These are phyloP conservation scores for Dendrophyllia cribrosa DNA, from an alignment of 64 coral and sea anemone genomes.

Conservation along the genomic window DNA sequence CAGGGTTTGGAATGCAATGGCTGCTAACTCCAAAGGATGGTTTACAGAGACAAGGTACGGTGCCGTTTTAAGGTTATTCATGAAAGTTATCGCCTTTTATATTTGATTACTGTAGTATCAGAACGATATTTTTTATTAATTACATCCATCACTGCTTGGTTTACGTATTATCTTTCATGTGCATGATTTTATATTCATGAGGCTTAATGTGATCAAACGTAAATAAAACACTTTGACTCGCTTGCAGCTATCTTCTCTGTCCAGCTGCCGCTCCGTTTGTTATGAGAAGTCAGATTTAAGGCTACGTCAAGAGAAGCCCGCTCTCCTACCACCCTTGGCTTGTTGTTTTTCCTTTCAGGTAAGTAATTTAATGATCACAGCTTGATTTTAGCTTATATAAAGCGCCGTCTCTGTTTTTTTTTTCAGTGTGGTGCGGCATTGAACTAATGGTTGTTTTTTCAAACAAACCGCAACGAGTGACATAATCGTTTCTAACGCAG, in stretches of 20 bases:
- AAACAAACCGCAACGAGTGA: neutral
- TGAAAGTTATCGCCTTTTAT: neutral
- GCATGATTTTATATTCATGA: constrained; percentile 32
- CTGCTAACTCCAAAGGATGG: neutral
- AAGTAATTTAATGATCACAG: neutral
- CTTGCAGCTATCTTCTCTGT: neutral
- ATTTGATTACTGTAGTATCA: neutral
- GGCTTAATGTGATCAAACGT: constrained; percentile 13
- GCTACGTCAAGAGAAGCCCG: neutral
- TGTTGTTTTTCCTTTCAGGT: neutral
- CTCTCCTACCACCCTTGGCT: neutral
- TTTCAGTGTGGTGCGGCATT: neutral
- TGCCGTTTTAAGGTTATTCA: neutral
- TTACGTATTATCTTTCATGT: constrained; percentile 28
- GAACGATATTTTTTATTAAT: constrained; percentile 6
- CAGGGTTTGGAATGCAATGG: neutral
- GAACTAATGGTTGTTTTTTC: neutral
- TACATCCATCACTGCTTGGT: neutral
- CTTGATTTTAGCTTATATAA: neutral
- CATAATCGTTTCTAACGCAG: no score
- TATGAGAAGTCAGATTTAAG: neutral
- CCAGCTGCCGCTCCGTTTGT: neutral
- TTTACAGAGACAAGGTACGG: neutral
- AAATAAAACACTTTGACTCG: constrained; percentile 14
- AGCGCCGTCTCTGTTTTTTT: neutral